Base-by-base conservation (phyloP, 2,797 vertebrate genomes). In the Xiphorhynchus erythropygius region DNA sequence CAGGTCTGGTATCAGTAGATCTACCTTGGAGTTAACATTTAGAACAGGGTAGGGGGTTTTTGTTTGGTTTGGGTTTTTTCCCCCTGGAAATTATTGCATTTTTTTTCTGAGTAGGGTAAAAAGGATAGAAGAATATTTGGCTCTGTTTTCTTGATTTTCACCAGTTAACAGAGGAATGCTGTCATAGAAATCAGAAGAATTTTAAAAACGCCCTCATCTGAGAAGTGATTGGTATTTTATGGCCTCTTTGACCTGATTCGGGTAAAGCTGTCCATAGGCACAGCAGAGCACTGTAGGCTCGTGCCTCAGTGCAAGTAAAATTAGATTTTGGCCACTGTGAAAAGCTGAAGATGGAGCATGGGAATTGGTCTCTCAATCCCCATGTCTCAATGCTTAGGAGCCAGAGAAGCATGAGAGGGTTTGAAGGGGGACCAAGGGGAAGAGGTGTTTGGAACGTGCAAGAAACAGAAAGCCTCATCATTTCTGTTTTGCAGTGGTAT, bases 211-310 rank as follows among this genome's bases (percentile, higher is more conserved):
- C 7, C 23, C 10, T 32, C 8, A 9, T 28, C 28, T 60, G 69
- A 70, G 60, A 37, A 57, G 15, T 11, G 17, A 7, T 69, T 46
- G 21, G 9, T 62, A 11, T 47, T 63, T 53, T 55, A 2, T 11
- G 47, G 10, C 44, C 39, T 0, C 42, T 62, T 59, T 35, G 65
- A 30, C 18, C 18, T 28, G 55, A 10, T 47, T 13, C 0, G 0
- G 16, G 6, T 59, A 30, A 50, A 68, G 18, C 11, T 64, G 16
- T 63, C 64, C 53, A 25, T 33, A 56, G 49, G 7, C 47, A 15
- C 35, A 44, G 24, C 37, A 53, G 24, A 64, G 12, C 17, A 3
- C 22, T 52, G 0, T 1, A 12, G n/a, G 14, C 37, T 49, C 27
- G 19, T 35, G 18, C 3, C 0, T 39, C 23, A 62, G 19, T 33